Evolutionary conservation across 2,113 vertebrate genomes (phyloP).

Genomic region (Crotalus viridis): DNA sequence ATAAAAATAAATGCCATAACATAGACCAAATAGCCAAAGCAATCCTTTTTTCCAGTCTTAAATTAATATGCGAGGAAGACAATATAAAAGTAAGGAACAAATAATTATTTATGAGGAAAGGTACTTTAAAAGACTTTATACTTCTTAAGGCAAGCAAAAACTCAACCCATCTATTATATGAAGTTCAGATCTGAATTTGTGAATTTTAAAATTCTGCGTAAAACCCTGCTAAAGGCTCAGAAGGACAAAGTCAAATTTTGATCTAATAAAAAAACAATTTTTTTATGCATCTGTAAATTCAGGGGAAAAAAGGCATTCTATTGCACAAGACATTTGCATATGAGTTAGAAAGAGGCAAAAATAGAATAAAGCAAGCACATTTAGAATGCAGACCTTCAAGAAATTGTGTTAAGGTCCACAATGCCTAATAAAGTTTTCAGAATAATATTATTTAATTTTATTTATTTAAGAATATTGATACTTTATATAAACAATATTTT

Average conservation of each 20-base stretch:
- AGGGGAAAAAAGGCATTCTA: not conserved
- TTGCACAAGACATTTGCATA: not conserved
- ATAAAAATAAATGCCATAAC: not conserved
- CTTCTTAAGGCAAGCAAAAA: not conserved
- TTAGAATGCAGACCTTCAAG: not conserved
- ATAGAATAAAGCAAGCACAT: not conserved
- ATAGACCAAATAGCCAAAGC: not conserved
- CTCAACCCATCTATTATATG: not conserved
- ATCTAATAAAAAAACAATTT: not conserved
- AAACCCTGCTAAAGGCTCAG: not conserved
- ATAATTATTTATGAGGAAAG: slow-evolving; percentile 3
- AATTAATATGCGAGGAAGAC: not conserved
- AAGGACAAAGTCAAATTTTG: not conserved
- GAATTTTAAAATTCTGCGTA: not conserved
- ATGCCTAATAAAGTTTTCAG: not conserved
- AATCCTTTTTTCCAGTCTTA: not conserved
- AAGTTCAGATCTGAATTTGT: not conserved
- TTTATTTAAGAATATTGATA: not conserved
- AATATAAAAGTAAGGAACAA: not conserved
- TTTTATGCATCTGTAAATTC: not conserved
- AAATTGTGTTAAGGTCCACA: not conserved
- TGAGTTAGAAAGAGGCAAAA: not conserved
- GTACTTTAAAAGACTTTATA: not conserved
- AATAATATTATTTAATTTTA: not conserved
- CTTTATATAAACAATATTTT: not conserved